Evolutionary conservation across 2,113 vertebrate species (phyloP).

Genomic region (Burhinus oedicnemus): DNA sequence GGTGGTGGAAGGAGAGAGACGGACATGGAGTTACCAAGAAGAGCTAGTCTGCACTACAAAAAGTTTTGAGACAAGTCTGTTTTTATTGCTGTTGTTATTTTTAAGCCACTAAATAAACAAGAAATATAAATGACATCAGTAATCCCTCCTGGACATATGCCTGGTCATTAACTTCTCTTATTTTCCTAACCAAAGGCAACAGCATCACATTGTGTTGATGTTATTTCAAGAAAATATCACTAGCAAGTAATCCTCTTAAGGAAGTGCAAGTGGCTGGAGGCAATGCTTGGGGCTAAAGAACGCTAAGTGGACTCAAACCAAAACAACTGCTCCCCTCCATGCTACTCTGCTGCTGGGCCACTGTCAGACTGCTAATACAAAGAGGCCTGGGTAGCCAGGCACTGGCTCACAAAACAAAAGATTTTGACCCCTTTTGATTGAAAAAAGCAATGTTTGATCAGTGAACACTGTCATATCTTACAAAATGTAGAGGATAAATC

Average conservation of each 20-base stretch:
- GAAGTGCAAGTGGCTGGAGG: conserved; percentile 76
- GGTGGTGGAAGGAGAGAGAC: neutral
- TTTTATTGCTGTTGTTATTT: neutral
- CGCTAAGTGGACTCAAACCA: conserved; percentile 47
- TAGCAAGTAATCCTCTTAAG: conserved; percentile 75
- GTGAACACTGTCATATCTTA: neutral
- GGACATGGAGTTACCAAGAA: neutral
- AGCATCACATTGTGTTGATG: conserved; percentile 47
- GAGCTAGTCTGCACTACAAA: neutral
- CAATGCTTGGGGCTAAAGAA: conserved; percentile 67
- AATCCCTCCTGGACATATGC: neutral
- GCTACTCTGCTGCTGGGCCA: neutral
- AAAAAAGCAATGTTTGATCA: neutral
- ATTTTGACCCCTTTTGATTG: neutral
- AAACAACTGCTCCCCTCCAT: conserved; percentile 45
- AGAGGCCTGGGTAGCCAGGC: neutral
- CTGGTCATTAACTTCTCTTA: conserved; percentile 55
- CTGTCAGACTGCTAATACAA: conserved; percentile 56
- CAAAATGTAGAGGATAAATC: neutral
- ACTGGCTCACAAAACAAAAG: neutral
- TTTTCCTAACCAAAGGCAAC: conserved; percentile 70
- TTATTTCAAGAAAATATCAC: conserved; percentile 70
- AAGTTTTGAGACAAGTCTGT: neutral
- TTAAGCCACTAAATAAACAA: conserved; percentile 33
- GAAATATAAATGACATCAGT: conserved; percentile 38